Conservation (phyloP, 2,113 vertebrate species). For the Protobothrops flavoviridis region DNA sequence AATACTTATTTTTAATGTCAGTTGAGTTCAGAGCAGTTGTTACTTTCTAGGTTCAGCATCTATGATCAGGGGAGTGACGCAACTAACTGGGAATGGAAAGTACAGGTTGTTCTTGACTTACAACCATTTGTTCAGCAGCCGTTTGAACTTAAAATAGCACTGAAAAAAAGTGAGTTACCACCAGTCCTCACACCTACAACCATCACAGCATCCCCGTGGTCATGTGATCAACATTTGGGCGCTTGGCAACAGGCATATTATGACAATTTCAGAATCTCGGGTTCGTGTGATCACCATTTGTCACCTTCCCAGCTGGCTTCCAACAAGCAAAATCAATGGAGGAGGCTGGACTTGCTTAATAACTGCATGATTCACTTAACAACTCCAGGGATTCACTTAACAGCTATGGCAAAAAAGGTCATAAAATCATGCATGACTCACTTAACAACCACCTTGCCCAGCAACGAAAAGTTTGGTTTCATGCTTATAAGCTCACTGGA, state of each 20-base stretch:
- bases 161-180: neutral
- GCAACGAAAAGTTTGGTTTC: neutral
- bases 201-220: neutral
- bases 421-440: neutral
- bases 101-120: neutral
- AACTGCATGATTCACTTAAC: neutral
- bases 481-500: neutral
- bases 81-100: neutral
- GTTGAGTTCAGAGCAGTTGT: neutral
- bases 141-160: neutral
- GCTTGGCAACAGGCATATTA: neutral
- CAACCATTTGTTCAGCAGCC: neutral
- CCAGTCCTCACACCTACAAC: neutral
- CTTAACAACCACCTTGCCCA: neutral
- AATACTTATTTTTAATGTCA: conserved; percentile 47
- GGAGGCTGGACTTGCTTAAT: neutral
- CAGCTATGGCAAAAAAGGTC: neutral
- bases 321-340: neutral
- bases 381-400: neutral
- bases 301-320: neutral
- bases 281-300: neutral
- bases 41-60: neutral
- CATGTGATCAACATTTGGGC: neutral
- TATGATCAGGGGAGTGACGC: neutral
- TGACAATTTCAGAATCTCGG: neutral